A percentile compares a stretch with the other conserved stretches of the same genome.
phyloP scores from a whole-genome alignment of 2,888 invertebrate genomes.

The Dynastes grantii region DNA sequence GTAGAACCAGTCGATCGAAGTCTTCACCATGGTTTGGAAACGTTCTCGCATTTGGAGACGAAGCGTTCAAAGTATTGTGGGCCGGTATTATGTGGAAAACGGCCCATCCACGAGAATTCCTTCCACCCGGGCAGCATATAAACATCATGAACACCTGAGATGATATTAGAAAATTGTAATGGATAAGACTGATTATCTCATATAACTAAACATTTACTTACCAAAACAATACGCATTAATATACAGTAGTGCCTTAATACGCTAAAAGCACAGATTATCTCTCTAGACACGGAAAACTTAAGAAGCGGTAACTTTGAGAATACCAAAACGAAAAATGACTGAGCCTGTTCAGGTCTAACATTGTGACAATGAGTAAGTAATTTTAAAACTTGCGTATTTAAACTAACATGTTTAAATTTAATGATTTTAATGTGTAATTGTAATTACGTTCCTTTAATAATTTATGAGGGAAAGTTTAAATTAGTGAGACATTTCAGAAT shows the following conservation, averaged over 20 bases:
- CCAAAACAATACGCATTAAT: not conserved
- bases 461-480: no score
- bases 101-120: slow-evolving; percentile 72
- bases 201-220: slow-evolving; percentile 16
- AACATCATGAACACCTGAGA: slow-evolving; percentile 59
- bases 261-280: not conserved
- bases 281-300: no score
- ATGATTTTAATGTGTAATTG: no score
- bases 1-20: slow-evolving; percentile 79
- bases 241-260: not conserved
- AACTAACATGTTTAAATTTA: no score
- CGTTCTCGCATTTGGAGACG: slow-evolving; percentile 83
- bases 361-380: no score
- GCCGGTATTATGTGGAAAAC: slow-evolving; percentile 77
- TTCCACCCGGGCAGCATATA: slow-evolving; percentile 69
- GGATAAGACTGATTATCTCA: slow-evolving; percentile 45
- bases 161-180: slow-evolving; percentile 39
- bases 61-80: slow-evolving; percentile 85
- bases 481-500: no score
- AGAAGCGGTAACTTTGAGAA: no score
- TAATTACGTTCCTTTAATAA: no score
- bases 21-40: slow-evolving; percentile 87
- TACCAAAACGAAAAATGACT: no score
- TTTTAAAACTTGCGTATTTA: no score
- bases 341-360: no score